Evolutionary conservation across 2,888 invertebrate species (phyloP).

Genomic region (Antheraea yamamai): DNA sequence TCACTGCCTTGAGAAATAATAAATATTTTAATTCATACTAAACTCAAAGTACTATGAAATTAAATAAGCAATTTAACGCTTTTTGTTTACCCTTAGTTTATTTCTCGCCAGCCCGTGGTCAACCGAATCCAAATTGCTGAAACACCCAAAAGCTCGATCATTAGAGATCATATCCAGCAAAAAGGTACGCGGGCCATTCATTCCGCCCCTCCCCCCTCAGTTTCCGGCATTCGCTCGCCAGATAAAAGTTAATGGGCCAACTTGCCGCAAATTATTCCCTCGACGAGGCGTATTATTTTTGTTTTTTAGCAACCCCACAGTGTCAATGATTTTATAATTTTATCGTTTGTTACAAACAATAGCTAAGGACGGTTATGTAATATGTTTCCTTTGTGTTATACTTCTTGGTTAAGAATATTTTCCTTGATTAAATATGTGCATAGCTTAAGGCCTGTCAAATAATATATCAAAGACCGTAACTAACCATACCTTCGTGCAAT

Average conservation of each 20-base stretch:
- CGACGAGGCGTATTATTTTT: conserved; percentile 42
- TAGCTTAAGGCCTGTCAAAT: background rate
- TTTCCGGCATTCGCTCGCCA: conserved; percentile 33
- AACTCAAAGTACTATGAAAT: no score
- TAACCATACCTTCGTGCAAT: background rate
- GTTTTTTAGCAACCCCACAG: conserved; percentile 37
- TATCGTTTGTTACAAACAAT: conserved; percentile 38
- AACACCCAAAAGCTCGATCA: conserved; percentile 6
- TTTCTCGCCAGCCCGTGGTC: conserved; percentile 14
- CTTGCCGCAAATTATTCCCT: conserved; percentile 72
- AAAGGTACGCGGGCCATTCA: conserved; percentile 12
- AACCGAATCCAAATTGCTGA: conserved; percentile 1
- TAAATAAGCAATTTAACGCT: background rate
- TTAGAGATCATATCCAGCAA: conserved; percentile 18
- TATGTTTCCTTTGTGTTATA: conserved; percentile 31
- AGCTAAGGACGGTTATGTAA: conserved; percentile 38
- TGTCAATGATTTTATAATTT: conserved; percentile 53
- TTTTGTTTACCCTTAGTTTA: conserved; percentile 2
- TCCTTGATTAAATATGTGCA: background rate
- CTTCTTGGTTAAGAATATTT: background rate
- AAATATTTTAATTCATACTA: no score
- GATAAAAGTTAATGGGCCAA: conserved; percentile 77
- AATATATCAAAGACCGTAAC: background rate
- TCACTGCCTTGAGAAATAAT: no score
- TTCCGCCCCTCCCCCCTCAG: conserved; percentile 19